Base-by-base conservation (phyloP, 2,888 invertebrate species). In the Globia sparganii region DNA sequence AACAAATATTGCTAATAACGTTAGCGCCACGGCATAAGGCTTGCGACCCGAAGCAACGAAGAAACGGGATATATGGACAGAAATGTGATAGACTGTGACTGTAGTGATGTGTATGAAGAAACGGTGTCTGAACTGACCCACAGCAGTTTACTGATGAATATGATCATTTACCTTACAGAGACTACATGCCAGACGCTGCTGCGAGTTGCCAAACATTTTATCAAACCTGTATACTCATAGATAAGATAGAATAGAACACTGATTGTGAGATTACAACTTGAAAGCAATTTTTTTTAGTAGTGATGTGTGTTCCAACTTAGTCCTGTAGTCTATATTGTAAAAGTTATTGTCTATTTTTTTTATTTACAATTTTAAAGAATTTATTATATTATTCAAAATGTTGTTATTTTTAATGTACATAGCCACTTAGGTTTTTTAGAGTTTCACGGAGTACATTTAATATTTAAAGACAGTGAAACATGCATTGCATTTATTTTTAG, bases 161-260 rank as follows among this genome's bases (percentile, higher is more conserved):
- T 96, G 96, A 96, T 94, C 90, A 95, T 96, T 95, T 96, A 92
- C 92, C 88, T 96, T 96, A 92, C 96, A 96, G 96, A 96, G 90
- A 88, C 92, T 82, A 83, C 93, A 83, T 78, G 92, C 90, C 92
- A 81, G 94, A 91, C 84, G 91, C 90, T 90, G 91, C 93, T 91
- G 90, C 91, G 86, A 80, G 94, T 95, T 93, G 95, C 94, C 95
- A 95, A 95, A 94, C 89, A 87, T 89, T 87, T 82, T 90, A 86
- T 90, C 87, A 87, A 88, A 79, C 88, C 86, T 88, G 80, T 91
- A 89, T 87, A 88, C 88, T 89, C 87, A 77, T 91, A 90, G 86
- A 64, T 81, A 84, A 81, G 71, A 66, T 83, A 74, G 69, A 78
- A 15, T 87, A 85, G 77, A 84, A 85, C 77, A 80, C 37, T 71